A percentile compares a stretch with the other conserved stretches of the same genome.
Conservation (phyloP, 2,113 vertebrate genomes). For the Chunga burmeisteri region DNA sequence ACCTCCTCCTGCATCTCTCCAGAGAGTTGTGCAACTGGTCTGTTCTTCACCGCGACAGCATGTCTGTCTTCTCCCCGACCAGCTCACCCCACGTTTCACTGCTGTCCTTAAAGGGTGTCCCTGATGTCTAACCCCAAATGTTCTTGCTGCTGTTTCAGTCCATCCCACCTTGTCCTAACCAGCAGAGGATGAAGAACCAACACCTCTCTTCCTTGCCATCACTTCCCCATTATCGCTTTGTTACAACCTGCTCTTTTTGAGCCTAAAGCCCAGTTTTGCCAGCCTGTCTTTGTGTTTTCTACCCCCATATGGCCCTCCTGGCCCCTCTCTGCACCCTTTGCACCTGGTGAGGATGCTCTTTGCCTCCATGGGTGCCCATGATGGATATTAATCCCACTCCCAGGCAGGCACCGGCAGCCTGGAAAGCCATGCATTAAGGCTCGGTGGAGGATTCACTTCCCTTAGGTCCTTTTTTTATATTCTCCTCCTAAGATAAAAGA, state of each 20-base stretch:
- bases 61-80: not conserved
- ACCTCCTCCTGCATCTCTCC: not conserved
- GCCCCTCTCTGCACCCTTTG: not conserved
- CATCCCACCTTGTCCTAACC: not conserved
- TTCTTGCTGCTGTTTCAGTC: not conserved
- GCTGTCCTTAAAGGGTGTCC: not conserved
- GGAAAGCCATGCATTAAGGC: not conserved
- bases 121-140: not conserved
- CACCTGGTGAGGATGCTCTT: not conserved
- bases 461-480: not conserved
- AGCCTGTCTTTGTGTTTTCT: not conserved
- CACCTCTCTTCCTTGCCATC: not conserved
- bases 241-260: not conserved
- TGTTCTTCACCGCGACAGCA: fast-evolving
- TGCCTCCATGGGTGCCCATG: not conserved
- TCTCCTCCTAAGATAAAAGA: not conserved
- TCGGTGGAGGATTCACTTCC: not conserved
- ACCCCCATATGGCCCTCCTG: not conserved
- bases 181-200: not conserved
- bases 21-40: not conserved
- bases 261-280: not conserved
- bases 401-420: not conserved
- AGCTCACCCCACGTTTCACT: fast-evolving
- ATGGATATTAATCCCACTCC: not conserved
- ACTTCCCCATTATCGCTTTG: not conserved